phyloP scores from a whole-genome alignment of 2,888 invertebrate genomes.

The Chalcosyrphus nemorum region DNA sequence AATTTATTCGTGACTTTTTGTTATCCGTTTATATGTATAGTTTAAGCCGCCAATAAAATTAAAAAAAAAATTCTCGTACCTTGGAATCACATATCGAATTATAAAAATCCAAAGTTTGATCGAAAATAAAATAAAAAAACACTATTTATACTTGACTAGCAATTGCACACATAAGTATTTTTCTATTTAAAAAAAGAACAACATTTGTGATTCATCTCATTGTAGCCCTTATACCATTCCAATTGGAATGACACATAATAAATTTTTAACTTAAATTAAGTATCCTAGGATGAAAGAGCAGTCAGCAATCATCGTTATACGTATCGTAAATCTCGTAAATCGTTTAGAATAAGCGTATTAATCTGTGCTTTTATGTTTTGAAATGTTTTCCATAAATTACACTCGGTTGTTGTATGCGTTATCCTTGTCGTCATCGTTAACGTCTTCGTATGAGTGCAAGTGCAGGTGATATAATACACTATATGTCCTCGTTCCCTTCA shows the following conservation, averaged over 20 bases:
- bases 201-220: conserved; percentile 54
- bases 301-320: not conserved
- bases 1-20: conserved; percentile 24
- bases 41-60: conserved; percentile 19
- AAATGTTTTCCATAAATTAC: conserved; percentile 38
- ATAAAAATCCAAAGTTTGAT: conserved; percentile 13
- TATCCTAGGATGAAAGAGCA: conserved; percentile 19
- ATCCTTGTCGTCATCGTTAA: not conserved
- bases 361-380: not conserved
- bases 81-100: conserved; percentile 53
- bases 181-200: conserved; percentile 30
- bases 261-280: conserved; percentile 59
- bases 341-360: not conserved
- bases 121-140: not conserved
- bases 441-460: conserved; percentile 38
- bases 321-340: not conserved
- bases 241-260: conserved; percentile 44
- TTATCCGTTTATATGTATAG: not conserved
- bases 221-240: conserved; percentile 28
- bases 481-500: conserved; percentile 48
- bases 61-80: conserved; percentile 47
- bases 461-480: conserved; percentile 68
- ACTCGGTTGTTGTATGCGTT: conserved; percentile 40
- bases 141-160: not conserved
- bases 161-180: conserved; percentile 46